phyloP scores from a whole-genome alignment of 2,797 vertebrate species.

The Anabacerthia variegaticeps region DNA sequence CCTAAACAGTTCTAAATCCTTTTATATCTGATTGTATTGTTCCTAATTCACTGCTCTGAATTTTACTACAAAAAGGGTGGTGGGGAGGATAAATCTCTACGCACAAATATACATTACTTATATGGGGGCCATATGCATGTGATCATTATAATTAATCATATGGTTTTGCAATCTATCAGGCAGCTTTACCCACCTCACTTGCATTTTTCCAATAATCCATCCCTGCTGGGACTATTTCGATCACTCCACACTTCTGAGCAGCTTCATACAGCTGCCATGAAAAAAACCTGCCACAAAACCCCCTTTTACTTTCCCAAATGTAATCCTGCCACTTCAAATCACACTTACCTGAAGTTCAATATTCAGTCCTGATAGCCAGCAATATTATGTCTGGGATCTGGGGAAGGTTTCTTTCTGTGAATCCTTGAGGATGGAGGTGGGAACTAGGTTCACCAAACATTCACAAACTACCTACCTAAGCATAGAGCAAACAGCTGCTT shows the following conservation, averaged over 20 bases:
- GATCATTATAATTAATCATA: conserved; percentile 62
- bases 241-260: conserved; percentile 35
- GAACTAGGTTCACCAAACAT: background rate
- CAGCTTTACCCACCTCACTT: conserved; percentile 51
- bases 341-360: conserved; percentile 27
- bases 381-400: background rate
- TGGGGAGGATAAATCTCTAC: conserved; percentile 35
- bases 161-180: conserved; percentile 64
- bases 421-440: background rate
- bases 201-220: conserved; percentile 56
- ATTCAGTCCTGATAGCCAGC: background rate
- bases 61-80: conserved; percentile 33
- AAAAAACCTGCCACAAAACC: background rate
- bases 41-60: conserved; percentile 43
- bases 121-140: conserved; percentile 38
- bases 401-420: background rate
- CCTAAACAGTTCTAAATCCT: conserved; percentile 60
- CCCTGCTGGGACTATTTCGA: conserved; percentile 58
- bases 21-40: conserved; percentile 41
- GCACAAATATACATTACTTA: conserved; percentile 49
- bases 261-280: conserved; percentile 36
- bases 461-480: background rate
- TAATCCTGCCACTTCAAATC: conserved; percentile 19
- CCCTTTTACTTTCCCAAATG: background rate
- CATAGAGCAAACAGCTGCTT: background rate